Conservation (phyloP, 1,140 invertebrate genomes). For the Pseudobourletiella spinata region DNA sequence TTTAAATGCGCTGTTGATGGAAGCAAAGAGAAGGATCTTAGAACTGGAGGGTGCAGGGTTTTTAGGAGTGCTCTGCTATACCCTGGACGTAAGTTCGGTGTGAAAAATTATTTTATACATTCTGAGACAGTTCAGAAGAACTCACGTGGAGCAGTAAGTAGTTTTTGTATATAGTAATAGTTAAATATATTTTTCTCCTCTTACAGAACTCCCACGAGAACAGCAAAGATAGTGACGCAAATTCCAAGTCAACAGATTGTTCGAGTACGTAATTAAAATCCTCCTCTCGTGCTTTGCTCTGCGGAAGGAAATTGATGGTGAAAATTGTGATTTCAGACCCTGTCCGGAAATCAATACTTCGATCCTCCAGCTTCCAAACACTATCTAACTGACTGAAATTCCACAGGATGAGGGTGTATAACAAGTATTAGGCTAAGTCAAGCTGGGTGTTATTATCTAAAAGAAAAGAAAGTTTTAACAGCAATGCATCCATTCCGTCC, state of each 20-base stretch:
- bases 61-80: constrained; percentile 6
- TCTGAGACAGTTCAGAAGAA: no score
- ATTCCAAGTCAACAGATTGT: background rate
- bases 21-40: constrained; percentile 29
- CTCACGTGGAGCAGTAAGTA: no score
- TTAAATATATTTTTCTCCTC: background rate
- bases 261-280: background rate
- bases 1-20: constrained; percentile 21
- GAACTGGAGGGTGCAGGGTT: constrained; percentile 27
- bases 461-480: no score
- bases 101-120: background rate
- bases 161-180: background rate
- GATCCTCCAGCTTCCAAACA: constrained; percentile 2
- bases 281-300: no score
- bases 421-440: no score
- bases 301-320: no score
- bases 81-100: constrained; percentile 3
- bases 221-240: background rate
- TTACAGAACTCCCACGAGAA: constrained; percentile 4
- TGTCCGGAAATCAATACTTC: constrained; percentile 2
- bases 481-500: no score
- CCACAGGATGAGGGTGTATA: no score
- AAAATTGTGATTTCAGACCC: background rate
- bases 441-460: no score
- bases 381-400: background rate